phyloP scores from a whole-genome alignment of 2,113 vertebrate species.

The Zosterops lateralis region DNA sequence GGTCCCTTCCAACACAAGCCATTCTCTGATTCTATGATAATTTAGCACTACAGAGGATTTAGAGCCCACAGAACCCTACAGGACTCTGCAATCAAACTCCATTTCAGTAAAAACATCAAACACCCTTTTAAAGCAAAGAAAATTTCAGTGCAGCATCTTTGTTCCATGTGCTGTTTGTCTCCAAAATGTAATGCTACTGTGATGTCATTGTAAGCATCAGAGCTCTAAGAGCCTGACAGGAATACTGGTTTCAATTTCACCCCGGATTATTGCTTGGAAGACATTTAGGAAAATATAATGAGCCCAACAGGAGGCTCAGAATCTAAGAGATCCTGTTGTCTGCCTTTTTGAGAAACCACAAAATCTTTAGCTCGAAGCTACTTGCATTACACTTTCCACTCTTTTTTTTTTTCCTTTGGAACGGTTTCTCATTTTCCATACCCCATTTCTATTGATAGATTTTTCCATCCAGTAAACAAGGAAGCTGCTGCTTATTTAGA shows the following conservation, averaged over 20 bases:
- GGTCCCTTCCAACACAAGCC: not conserved
- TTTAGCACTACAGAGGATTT: not conserved
- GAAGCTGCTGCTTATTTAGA: not conserved
- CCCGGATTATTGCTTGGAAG: not conserved
- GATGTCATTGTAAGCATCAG: not conserved
- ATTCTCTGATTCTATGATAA: not conserved
- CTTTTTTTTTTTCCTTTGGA: not conserved
- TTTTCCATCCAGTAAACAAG: not conserved
- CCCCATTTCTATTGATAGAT: not conserved
- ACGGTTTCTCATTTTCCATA: not conserved
- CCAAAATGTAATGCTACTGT: not conserved
- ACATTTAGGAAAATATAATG: slow-evolving; percentile 7
- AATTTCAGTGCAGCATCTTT: not conserved
- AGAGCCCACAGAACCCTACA: not conserved
- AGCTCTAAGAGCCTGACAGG: not conserved
- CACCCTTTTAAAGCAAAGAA: not conserved
- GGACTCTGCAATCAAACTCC: not conserved
- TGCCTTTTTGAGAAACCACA: not conserved
- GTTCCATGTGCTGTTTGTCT: not conserved
- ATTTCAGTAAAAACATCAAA: not conserved
- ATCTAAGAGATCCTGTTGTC: not conserved
- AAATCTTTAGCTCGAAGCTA: not conserved
- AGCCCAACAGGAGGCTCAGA: not conserved
- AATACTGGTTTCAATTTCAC: slow-evolving; percentile 1
- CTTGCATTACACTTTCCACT: not conserved